A percentile compares a stretch with the other conserved stretches of the same genome.
These are phyloP conservation scores for Pipistrellus kuhlii DNA, from an alignment of 2,797 vertebrate species.

Conservation along the genomic window DNA sequence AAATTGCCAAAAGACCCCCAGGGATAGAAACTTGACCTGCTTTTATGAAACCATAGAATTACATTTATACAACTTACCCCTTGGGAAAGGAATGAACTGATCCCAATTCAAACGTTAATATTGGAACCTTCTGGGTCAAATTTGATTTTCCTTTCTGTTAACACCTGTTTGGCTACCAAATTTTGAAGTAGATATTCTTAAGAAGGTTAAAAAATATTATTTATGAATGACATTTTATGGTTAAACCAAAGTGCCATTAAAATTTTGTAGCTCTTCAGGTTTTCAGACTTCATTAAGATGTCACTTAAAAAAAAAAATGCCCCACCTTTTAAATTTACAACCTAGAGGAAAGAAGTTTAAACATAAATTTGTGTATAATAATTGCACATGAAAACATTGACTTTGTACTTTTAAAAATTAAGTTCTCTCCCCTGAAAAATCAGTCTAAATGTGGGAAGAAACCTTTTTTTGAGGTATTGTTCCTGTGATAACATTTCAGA, in stretches of 20 bases:
- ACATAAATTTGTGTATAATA: not conserved
- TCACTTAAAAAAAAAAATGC: not conserved
- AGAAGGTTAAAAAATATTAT: slow-evolving; percentile 75
- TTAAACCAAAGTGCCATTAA: slow-evolving; percentile 64
- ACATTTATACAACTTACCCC: slow-evolving; percentile 90
- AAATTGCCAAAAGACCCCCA: slow-evolving; percentile 87
- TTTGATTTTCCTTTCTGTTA: slow-evolving; percentile 85
- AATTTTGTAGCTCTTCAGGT: slow-evolving; percentile 36
- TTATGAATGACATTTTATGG: slow-evolving; percentile 71
- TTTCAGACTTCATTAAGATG: not conserved
- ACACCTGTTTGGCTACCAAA: slow-evolving; percentile 85
- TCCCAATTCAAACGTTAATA: slow-evolving; percentile 89
- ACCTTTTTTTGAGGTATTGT: not conserved
- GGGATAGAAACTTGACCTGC: slow-evolving; percentile 90
- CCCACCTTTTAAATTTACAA: not conserved
- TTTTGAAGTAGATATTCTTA: slow-evolving; percentile 79
- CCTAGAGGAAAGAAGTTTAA: not conserved
- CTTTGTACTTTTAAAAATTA: slow-evolving; percentile 1
- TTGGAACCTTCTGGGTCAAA: slow-evolving; percentile 85
- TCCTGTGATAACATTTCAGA: not conserved
- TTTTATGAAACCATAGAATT: slow-evolving; percentile 92
- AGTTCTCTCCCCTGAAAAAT: not conserved
- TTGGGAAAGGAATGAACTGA: slow-evolving; percentile 88
- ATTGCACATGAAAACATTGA: not conserved
- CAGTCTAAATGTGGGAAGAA: not conserved